Base-by-base conservation (phyloP, 1,140 invertebrate genomes). In the Homalodisca vitripennis region DNA sequence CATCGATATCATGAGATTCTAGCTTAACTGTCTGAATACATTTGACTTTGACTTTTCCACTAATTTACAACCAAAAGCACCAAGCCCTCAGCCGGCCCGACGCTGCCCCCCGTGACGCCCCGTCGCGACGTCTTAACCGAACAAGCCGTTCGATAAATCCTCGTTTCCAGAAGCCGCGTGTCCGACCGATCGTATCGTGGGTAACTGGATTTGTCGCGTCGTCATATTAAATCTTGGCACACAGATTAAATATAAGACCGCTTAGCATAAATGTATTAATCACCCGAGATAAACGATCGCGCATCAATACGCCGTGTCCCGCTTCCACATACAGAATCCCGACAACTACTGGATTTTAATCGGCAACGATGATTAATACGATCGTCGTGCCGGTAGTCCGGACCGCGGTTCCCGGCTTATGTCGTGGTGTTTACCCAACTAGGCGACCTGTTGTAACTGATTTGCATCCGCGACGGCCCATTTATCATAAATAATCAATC, bases 201-300 rank as follows among this genome's bases (percentile, higher is more conserved):
- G 22, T 51, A 51, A 51, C 48, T 51, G 48, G 48, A 51, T 51
- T 51, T 51, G 48, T 51, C 34, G 34, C 34, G 34, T 41, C 48
- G 48, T 51, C 48, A 51, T 51, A 51, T 51, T 51, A 51, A 51
- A 51, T 51, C 48, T 51, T 22, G 48, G 48, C 48, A n/a, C 48
- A 22, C 48, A 51, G 48, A 51, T 51, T 51, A 51, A 51, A 51
- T 51, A 51, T 22, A 22, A 51, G 48, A 3, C 48, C n/a, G 48
- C 48, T 51, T 51, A 51, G 48, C 48, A 51, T 51, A 41, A 41
- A 51, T 51, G 48, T 51, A 51, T 51, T 51, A 51, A 51, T 51
- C 48, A 51, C 34, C 34, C 14, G 14, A 51, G 48, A 51, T 51
- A 10, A 51, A 51, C 48, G 48, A 51, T 51, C 34, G 6, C 48